These are phyloP conservation scores for Tenebrosternarchus preto DNA, from an alignment of 2,113 vertebrate genomes.

Conservation along the genomic window DNA sequence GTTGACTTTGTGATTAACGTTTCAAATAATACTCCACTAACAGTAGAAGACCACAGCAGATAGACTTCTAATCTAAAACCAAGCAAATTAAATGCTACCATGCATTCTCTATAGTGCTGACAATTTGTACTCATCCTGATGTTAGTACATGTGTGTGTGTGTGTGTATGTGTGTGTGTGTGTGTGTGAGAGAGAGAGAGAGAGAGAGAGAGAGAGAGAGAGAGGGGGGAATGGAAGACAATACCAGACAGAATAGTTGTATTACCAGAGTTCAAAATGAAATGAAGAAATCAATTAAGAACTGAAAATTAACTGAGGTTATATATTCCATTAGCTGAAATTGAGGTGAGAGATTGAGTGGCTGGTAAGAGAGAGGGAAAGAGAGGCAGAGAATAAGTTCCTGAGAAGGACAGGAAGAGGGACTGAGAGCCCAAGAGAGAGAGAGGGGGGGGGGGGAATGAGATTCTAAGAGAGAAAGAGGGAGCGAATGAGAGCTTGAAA, in stretches of 20 bases:
- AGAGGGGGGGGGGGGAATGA: background rate
- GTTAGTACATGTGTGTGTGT: slow-evolving; percentile 9
- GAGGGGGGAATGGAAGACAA: background rate
- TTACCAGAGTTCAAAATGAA: slow-evolving; percentile 42
- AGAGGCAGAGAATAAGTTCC: slow-evolving; percentile 5
- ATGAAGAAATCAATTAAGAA: slow-evolving; percentile 48
- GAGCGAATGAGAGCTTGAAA: background rate
- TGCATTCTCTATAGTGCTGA: slow-evolving; percentile 16
- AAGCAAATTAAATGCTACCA: slow-evolving; percentile 36
- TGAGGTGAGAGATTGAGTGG: slow-evolving; percentile 19
- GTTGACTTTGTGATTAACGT: background rate
- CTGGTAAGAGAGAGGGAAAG: background rate
- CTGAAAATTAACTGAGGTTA: slow-evolving; percentile 43
- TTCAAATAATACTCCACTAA: background rate
- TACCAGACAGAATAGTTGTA: background rate
- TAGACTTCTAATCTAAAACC: slow-evolving; percentile 49
- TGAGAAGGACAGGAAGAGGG: background rate
- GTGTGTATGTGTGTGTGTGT: background rate
- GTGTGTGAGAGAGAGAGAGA: slow-evolving; percentile 24
- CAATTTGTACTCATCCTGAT: slow-evolving; percentile 58
- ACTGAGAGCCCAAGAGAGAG: background rate
- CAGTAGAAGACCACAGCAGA: background rate
- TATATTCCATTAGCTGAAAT: slow-evolving; percentile 31
- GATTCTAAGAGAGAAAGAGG: background rate
- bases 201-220: background rate